Evolutionary conservation across 2,113 vertebrate genomes (phyloP).

Genomic region (Boulengerochromis microlepis): DNA sequence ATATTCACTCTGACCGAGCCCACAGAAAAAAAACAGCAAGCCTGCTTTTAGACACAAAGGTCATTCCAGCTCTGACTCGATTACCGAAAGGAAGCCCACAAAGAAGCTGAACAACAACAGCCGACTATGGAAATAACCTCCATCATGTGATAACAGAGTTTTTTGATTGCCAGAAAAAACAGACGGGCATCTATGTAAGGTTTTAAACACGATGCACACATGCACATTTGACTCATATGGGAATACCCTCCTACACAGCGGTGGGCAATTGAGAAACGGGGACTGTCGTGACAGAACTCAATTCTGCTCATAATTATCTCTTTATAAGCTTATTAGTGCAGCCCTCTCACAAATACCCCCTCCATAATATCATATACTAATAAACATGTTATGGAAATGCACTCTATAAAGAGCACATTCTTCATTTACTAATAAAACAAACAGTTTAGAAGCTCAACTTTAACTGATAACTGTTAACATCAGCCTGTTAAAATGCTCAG

Average conservation of each 20-base stretch:
- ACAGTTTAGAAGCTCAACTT: background rate
- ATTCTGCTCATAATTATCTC: background rate
- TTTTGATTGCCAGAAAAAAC: background rate
- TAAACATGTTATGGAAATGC: background rate
- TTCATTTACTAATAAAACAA: background rate
- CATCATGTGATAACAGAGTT: background rate
- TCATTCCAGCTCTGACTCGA: background rate
- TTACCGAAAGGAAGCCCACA: background rate
- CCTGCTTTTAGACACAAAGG: background rate
- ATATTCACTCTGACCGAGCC: background rate
- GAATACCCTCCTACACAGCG: background rate
- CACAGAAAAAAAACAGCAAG: background rate
- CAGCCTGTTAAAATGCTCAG: background rate
- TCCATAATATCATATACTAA: background rate
- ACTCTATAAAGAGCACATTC: background rate
- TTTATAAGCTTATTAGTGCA: too few relatives aligned
- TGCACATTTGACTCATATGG: background rate
- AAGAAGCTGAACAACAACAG: background rate
- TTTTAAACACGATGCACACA: rapidly evolving
- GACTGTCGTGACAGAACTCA: background rate
- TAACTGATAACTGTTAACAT: background rate
- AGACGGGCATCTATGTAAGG: rapidly evolving
- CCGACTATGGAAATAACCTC: background rate
- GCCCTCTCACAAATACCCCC: background rate
- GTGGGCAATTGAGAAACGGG: background rate